These are phyloP conservation scores for Isurus oxyrinchus DNA, from an alignment of 2,113 vertebrate genomes.

Conservation along the genomic window DNA sequence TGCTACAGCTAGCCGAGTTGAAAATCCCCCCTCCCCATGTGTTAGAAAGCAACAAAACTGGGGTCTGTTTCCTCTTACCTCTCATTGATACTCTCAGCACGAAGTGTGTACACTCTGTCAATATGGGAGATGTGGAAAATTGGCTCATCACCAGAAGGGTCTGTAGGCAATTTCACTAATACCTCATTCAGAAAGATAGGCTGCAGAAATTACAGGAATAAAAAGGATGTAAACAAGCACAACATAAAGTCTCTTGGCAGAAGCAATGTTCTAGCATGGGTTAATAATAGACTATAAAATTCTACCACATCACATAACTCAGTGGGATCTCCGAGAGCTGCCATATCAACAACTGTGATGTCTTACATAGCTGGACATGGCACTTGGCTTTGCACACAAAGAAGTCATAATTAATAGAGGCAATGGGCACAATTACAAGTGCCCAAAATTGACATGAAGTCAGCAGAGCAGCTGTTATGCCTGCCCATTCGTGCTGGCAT, in stretches of 20 bases:
- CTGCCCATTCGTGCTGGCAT: not conserved
- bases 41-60: not conserved
- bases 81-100: conserved; percentile 93
- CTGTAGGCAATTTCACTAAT: conserved; percentile 91
- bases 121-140: conserved; percentile 99
- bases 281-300: not conserved
- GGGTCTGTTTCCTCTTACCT: conserved; percentile 59
- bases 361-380: not conserved
- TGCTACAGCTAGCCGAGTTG: not conserved
- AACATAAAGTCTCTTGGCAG: not conserved
- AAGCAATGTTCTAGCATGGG: not conserved
- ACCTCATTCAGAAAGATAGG: conserved; percentile 98
- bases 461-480: not conserved
- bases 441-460: not conserved
- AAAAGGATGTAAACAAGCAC: not conserved
- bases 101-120: conserved; percentile 89
- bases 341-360: not conserved
- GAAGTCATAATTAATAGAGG: not conserved
- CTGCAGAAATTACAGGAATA: conserved; percentile 55
- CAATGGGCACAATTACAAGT: not conserved
- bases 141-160: conserved; percentile 94
- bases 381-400: not conserved
- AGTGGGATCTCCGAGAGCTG: not conserved
- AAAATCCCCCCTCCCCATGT: not conserved
- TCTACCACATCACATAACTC: not conserved